Conservation (phyloP, 2,888 invertebrate species). For the Cetonia aurata region DNA sequence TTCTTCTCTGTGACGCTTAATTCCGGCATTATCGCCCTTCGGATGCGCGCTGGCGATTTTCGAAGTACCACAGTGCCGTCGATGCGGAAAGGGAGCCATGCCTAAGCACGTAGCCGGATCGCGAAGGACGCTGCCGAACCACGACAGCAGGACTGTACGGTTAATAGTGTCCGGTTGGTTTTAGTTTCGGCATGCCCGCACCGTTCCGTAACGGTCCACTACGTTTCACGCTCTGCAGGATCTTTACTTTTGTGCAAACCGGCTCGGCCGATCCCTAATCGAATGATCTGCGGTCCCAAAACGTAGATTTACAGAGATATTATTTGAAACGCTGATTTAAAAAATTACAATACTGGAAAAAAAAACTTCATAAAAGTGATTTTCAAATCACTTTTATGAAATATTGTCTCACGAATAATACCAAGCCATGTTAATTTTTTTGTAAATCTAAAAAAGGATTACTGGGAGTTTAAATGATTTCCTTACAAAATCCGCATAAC, state of each 20-base stretch:
- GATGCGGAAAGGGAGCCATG: not conserved
- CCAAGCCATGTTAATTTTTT: too few relatives aligned
- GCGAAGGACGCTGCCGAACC: constrained; percentile 13
- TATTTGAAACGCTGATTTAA: too few relatives aligned
- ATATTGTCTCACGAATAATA: too few relatives aligned
- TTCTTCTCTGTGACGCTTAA: constrained; percentile 28
- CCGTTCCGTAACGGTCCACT: constrained; percentile 49
- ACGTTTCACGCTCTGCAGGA: constrained; percentile 58
- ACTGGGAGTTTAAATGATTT: too few relatives aligned
- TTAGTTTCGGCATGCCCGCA: constrained; percentile 42
- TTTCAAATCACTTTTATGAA: too few relatives aligned
- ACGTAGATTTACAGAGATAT: constrained; percentile 37
- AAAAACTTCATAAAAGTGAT: too few relatives aligned
- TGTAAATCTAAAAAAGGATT: too few relatives aligned
- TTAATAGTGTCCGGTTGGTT: constrained; percentile 34
- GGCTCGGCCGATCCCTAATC: constrained; percentile 57
- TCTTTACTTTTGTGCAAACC: constrained; percentile 59
- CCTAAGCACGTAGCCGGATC: not conserved
- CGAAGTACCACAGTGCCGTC: constrained; percentile 9
- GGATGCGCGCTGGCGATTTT: constrained; percentile 16
- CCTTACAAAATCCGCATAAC: too few relatives aligned
- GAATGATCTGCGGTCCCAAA: constrained; percentile 54
- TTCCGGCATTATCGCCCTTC: constrained; percentile 42
- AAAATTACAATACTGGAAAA: too few relatives aligned
- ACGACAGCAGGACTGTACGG: constrained; percentile 24